These are phyloP conservation scores for Salpingus planirostris DNA, from an alignment of 2,888 invertebrate genomes.

Conservation along the genomic window DNA sequence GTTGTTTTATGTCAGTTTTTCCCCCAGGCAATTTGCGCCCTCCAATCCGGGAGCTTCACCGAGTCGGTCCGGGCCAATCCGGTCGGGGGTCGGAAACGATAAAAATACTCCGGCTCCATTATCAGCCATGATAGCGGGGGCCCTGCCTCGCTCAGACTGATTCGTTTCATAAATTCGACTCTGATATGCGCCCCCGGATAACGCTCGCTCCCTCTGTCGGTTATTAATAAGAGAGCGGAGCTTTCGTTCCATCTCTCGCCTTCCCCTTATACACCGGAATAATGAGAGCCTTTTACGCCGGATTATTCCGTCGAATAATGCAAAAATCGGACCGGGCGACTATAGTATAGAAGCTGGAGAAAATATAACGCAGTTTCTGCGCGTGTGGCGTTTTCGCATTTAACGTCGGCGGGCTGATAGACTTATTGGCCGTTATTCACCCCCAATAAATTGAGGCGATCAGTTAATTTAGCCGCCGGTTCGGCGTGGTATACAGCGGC, in stretches of 20 bases:
- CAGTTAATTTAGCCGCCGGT: constrained; percentile 39
- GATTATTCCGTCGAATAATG: too few relatives aligned
- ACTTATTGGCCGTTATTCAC: constrained; percentile 42
- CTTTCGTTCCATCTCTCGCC: too few relatives aligned
- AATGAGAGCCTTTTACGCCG: too few relatives aligned
- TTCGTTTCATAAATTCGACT: constrained; percentile 39
- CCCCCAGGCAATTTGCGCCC: constrained; percentile 48
- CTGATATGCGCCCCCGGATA: constrained; percentile 28
- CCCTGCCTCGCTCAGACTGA: constrained; percentile 36
- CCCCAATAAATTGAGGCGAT: constrained; percentile 41
- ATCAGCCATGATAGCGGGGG: constrained; percentile 44
- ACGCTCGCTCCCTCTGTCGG: too few relatives aligned
- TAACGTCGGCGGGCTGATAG: constrained; percentile 29
- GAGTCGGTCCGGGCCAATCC: constrained; percentile 36
- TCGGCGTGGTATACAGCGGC: constrained; percentile 23
- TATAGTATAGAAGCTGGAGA: too few relatives aligned
- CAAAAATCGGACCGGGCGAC: too few relatives aligned
- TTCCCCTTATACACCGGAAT: too few relatives aligned
- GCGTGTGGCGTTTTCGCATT: too few relatives aligned
- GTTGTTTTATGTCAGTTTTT: constrained; percentile 37
- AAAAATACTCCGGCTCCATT: constrained; percentile 43
- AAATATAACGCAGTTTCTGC: too few relatives aligned
- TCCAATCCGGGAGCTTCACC: constrained; percentile 39
- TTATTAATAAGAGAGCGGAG: constrained; percentile 33
- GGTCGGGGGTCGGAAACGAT: constrained; percentile 43